Percentiles rank a stretch among this genome's conserved stretches.
Evolutionary conservation across 2,888 invertebrate species (phyloP).

Genomic region (Tetropium fuscum): DNA sequence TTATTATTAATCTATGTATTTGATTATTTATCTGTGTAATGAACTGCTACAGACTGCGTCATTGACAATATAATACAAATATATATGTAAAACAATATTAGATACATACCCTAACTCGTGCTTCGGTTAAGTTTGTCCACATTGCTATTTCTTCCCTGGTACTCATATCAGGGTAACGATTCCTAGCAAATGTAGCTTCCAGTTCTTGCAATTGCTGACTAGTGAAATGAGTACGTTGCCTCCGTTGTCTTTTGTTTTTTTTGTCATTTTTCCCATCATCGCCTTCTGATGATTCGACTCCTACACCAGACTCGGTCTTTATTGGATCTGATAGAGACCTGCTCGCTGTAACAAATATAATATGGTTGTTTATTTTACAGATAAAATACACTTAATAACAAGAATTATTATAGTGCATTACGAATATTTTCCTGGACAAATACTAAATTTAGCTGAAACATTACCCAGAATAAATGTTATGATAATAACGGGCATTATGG

Average conservation of each 20-base stretch:
- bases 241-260: slow-evolving; percentile 88
- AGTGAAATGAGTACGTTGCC: slow-evolving; percentile 97
- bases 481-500: too few relatives aligned
- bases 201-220: slow-evolving; percentile 97
- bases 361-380: too few relatives aligned
- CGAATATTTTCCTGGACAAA: background rate
- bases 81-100: too few relatives aligned
- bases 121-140: slow-evolving; percentile 99
- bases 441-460: background rate
- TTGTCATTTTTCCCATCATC: slow-evolving; percentile 87
- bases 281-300: slow-evolving; percentile 70
- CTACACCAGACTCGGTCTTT: slow-evolving; percentile 80
- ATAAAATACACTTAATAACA: too few relatives aligned
- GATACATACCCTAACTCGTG: slow-evolving; percentile 96
- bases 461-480: too few relatives aligned
- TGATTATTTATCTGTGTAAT: too few relatives aligned
- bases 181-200: slow-evolving; percentile 96
- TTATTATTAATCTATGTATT: too few relatives aligned
- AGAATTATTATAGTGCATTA: too few relatives aligned
- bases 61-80: too few relatives aligned
- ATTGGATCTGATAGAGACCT: slow-evolving; percentile 66
- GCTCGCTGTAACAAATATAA: slow-evolving; percentile 62
- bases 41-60: too few relatives aligned
- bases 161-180: slow-evolving; percentile 99
- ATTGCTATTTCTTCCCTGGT: slow-evolving; percentile 99